Conservation (phyloP, 2,797 vertebrate genomes). For the Petrocephalus sullivani region DNA sequence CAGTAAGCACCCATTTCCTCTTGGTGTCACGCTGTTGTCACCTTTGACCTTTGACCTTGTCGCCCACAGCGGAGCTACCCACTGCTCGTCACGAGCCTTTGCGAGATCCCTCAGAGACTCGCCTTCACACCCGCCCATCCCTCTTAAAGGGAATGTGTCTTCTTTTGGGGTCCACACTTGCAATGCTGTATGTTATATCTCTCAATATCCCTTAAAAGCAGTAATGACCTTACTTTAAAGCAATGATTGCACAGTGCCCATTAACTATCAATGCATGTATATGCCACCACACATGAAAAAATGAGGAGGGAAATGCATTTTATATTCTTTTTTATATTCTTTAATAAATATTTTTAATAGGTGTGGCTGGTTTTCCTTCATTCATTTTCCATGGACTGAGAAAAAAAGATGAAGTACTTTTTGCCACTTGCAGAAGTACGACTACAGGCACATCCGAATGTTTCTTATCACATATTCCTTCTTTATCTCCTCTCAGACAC, state of each 20-base stretch:
- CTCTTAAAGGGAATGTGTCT: background rate
- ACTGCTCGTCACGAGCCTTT: background rate
- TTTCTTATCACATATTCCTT: background rate
- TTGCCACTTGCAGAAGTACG: background rate
- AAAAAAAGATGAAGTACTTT: background rate
- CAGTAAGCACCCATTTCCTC: background rate
- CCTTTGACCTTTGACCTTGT: background rate
- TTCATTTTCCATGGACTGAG: background rate
- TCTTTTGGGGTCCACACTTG: background rate
- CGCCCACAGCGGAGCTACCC: background rate
- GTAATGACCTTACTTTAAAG: background rate
- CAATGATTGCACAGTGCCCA: background rate
- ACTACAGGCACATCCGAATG: background rate
- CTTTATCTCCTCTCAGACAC: background rate
- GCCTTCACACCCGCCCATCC: background rate
- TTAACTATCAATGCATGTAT: background rate
- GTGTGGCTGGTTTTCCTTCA: background rate
- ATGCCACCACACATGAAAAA: background rate
- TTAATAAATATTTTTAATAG: constrained; percentile 43
- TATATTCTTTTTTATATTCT: constrained; percentile 35
- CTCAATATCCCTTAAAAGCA: background rate
- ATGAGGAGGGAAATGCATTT: constrained; percentile 19
- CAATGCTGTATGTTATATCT: background rate
- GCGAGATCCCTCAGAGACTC: background rate
- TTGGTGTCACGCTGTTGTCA: background rate